Base-by-base conservation (phyloP, 2,888 invertebrate species). In the Orgyia antiqua region DNA sequence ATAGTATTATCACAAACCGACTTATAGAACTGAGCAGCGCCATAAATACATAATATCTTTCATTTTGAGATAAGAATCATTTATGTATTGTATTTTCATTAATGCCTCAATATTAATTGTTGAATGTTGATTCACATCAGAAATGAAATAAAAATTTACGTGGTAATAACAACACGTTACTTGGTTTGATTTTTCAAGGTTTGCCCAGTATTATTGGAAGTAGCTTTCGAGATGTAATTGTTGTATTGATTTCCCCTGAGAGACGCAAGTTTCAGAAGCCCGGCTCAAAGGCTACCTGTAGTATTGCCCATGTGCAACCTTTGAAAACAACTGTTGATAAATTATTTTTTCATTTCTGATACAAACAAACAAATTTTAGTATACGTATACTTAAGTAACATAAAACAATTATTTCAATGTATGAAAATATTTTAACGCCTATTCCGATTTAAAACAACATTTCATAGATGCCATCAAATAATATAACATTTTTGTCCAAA, bases 191-290 rank as follows among this genome's bases (percentile, higher is more conserved):
- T 64, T 71, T 73, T 68, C 69, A 75, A 74, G 68, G 63, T 68
- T 74, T 60, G 60, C 53, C 53, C 58, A 59, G 61, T 72, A 69
- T 67, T 79, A 78, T 79, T 77, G 74, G 73, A 67, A 71, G 67
- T 65, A 69, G 72, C 72, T 68, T 77, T 78, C 66, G 70, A 66
- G 71, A 72, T 78, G 80, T 83, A 80, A 84, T 84, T 84, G 84
- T 79, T 70, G 72, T 63, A 69, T 52, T 83, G 82, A 84, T 84
- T 84, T 84, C 84, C 84, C 84, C 39, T 23, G 80, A 64, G 84
- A 61, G 41, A 43, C 48, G 54, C 61, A 60, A 67, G 68, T 69
- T 71, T 72, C 58, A 15, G 66, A 52, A 47, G 49, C 57, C 53
- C 62, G 36, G 37, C 48, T 50, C 52, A 51, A 52, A 51, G 58